phyloP scores from a whole-genome alignment of 2,888 invertebrate species.

The Noctua janthe region DNA sequence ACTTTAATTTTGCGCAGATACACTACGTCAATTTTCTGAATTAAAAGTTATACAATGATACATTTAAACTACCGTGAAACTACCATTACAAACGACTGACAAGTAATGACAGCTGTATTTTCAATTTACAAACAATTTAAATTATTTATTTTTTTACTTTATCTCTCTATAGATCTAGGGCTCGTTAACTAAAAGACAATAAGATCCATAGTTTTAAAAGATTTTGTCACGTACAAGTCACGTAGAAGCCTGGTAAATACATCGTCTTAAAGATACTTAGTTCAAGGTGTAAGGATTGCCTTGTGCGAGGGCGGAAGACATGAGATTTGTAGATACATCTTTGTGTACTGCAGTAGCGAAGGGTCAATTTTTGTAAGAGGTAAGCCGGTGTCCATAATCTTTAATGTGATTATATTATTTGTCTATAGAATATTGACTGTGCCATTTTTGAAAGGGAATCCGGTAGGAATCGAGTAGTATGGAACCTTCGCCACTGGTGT shows the following conservation, averaged over 20 bases:
- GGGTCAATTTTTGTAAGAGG: no score
- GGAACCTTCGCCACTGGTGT: no score
- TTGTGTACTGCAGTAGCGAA: not conserved
- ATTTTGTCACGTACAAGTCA: not conserved
- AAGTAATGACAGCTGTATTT: no score
- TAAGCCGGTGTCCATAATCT: no score
- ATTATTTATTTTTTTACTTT: no score
- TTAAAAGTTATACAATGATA: not conserved
- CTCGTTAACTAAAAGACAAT: no score
- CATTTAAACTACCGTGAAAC: not conserved
- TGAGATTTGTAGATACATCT: not conserved
- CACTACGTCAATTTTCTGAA: not conserved
- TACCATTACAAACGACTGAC: not conserved
- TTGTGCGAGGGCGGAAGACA: not conserved
- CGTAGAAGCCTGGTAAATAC: slow-evolving; percentile 1
- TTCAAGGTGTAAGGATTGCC: not conserved
- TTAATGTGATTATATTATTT: no score
- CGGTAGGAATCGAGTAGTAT: no score
- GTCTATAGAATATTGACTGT: no score
- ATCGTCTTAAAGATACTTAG: not conserved
- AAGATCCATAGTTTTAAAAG: not conserved
- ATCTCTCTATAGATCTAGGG: no score
- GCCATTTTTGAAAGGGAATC: no score
- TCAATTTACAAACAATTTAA: no score
- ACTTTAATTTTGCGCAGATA: not conserved